Conservation (phyloP, 2,113 vertebrate genomes). For the Charina bottae region DNA sequence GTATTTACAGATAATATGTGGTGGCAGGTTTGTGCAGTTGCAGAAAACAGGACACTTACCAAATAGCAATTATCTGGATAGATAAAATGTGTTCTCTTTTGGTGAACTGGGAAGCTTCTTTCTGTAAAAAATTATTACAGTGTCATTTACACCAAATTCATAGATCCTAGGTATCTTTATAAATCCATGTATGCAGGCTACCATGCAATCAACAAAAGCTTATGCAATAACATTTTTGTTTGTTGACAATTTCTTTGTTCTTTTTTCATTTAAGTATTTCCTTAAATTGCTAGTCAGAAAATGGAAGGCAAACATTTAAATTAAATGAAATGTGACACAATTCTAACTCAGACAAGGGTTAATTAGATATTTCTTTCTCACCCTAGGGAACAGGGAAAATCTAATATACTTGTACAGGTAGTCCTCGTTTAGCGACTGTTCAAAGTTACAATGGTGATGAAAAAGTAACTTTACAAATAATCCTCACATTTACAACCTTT, state of each 20-base stretch:
- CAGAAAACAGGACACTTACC: conserved; percentile 47
- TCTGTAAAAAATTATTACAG: conserved; percentile 59
- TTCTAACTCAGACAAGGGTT: background rate
- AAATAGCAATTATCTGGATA: conserved; percentile 46
- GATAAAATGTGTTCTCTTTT: conserved; percentile 41
- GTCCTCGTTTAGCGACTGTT: background rate
- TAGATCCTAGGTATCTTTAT: conserved; percentile 3
- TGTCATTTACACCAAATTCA: conserved; percentile 10
- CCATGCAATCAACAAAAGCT: background rate
- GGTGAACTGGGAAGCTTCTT: conserved; percentile 47
- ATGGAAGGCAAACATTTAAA: background rate
- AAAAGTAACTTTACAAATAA: background rate
- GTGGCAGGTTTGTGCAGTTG: background rate
- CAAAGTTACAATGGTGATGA: background rate
- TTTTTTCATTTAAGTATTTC: accelerated
- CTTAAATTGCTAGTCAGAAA: conserved; percentile 8
- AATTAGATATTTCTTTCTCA: background rate
- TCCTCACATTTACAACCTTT: background rate
- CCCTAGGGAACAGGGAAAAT: background rate
- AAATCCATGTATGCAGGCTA: background rate
- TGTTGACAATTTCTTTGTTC: background rate
- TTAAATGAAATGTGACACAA: background rate
- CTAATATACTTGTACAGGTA: background rate
- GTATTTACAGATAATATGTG: background rate
- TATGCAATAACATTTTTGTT: no score